phyloP scores from a whole-genome alignment of 1,140 invertebrate genomes.

The Mya arenaria region DNA sequence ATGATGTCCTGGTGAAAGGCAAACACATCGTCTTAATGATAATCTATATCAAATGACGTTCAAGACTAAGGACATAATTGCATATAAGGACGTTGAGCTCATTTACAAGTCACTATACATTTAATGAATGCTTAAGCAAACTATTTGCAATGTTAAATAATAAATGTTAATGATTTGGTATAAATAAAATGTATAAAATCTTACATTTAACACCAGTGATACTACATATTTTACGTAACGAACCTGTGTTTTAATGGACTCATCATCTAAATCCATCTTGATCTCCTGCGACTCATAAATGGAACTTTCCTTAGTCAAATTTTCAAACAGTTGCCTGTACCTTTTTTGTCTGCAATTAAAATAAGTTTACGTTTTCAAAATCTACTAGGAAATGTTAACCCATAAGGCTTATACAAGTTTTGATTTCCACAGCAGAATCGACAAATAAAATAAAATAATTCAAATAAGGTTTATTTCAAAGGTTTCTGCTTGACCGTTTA shows the following conservation, averaged over 20 bases:
- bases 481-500: too few relatives aligned
- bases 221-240: neutral
- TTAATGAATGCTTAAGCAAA: too few relatives aligned
- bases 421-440: too few relatives aligned
- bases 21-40: neutral
- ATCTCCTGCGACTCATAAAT: constrained; percentile 68
- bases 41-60: neutral
- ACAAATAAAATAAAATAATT: too few relatives aligned
- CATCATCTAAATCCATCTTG: constrained; percentile 57
- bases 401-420: too few relatives aligned
- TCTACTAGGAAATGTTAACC: too few relatives aligned
- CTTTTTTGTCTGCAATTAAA: constrained; percentile 49
- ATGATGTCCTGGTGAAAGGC: neutral
- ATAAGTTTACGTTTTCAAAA: too few relatives aligned
- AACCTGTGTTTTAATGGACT: constrained; percentile 39
- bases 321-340: constrained; percentile 53
- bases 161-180: neutral
- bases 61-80: too few relatives aligned
- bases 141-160: too few relatives aligned
- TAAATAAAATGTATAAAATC: neutral
- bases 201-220: neutral
- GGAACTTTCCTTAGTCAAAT: constrained; percentile 56
- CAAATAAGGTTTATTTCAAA: too few relatives aligned
- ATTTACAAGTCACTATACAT: too few relatives aligned
- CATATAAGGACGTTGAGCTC: too few relatives aligned